A percentile compares a stretch with the other conserved stretches of the same genome.
Evolutionary conservation across 2,113 vertebrate species (phyloP).

Genomic region (Coracopsis vasa): DNA sequence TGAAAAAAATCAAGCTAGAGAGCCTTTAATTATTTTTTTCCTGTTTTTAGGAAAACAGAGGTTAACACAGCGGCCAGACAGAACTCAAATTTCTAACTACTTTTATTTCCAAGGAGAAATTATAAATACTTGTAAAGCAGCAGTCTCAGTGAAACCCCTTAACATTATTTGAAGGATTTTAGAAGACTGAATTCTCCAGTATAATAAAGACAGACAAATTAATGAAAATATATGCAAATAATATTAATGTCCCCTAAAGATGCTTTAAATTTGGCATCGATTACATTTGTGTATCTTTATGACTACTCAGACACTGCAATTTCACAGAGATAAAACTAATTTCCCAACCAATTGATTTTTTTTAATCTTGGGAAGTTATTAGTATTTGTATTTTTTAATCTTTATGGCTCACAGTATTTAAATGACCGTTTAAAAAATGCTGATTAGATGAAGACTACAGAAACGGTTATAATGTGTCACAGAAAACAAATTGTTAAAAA

Average conservation of each 20-base stretch:
- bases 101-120: background rate
- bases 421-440: background rate
- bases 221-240: constrained; percentile 28
- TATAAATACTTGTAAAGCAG: background rate
- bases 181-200: background rate
- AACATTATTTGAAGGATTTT: background rate
- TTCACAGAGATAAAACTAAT: background rate
- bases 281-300: background rate
- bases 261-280: background rate
- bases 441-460: background rate
- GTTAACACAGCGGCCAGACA: background rate
- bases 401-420: background rate
- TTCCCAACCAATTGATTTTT: background rate
- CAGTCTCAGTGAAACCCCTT: background rate
- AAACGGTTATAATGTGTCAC: background rate
- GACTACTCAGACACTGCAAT: background rate
- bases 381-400: constrained; percentile 20
- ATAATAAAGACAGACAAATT: background rate
- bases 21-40: background rate
- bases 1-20: background rate
- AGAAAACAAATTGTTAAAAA: background rate
- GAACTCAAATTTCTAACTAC: background rate
- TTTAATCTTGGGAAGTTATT: background rate
- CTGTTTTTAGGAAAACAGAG: background rate
- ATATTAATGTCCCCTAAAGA: background rate